phyloP scores from a whole-genome alignment of 2,113 vertebrate genomes.

The Alexandromys fortis region DNA sequence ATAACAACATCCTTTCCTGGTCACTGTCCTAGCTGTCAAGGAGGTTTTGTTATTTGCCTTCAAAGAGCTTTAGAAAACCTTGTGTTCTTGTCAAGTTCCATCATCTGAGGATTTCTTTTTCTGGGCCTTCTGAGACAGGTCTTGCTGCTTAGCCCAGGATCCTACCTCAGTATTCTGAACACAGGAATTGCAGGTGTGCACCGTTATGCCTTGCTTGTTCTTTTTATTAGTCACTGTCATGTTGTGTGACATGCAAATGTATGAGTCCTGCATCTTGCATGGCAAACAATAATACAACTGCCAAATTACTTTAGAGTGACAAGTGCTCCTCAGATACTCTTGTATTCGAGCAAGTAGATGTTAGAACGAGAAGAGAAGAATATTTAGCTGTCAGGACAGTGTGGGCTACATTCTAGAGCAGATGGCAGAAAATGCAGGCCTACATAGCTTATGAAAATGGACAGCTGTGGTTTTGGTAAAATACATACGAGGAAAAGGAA shows the following conservation, averaged over 20 bases:
- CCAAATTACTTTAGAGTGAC: slow-evolving; percentile 20
- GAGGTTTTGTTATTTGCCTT: background rate
- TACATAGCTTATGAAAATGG: background rate
- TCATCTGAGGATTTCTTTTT: background rate
- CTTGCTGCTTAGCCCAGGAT: background rate
- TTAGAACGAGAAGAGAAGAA: background rate
- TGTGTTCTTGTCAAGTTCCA: slow-evolving; percentile 16
- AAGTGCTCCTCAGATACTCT: background rate
- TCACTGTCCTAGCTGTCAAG: background rate
- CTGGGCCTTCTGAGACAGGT: background rate
- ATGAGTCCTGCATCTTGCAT: slow-evolving; percentile 21
- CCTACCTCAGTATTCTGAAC: background rate
- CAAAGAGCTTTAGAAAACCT: background rate
- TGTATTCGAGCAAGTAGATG: background rate
- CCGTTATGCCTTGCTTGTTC: background rate
- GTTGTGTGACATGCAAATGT: background rate
- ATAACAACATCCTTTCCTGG: background rate
- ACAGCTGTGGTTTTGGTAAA: slow-evolving; percentile 44
- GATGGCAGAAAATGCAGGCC: slow-evolving; percentile 23
- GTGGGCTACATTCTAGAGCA: slow-evolving; percentile 28
- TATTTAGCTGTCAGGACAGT: background rate
- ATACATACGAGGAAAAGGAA: slow-evolving; percentile 9
- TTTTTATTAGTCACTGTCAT: background rate
- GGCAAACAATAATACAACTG: slow-evolving; percentile 1
- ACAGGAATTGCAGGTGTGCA: background rate